phyloP scores from a whole-genome alignment of 2,888 invertebrate species.

The Eristalinus aeneus region DNA sequence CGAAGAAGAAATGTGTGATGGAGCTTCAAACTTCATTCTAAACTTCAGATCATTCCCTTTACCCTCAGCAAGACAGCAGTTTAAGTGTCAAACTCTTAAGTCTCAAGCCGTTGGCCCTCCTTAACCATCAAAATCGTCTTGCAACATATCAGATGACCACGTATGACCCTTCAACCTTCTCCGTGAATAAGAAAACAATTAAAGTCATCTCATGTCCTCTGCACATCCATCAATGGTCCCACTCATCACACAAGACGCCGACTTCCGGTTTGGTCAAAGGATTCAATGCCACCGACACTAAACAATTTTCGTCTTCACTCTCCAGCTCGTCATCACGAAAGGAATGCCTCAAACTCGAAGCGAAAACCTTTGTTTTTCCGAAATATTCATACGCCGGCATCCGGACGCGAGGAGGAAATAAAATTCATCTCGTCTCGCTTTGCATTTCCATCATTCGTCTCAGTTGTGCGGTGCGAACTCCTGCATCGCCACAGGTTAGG shows the following conservation, averaged over 20 bases:
- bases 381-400: conserved; percentile 41
- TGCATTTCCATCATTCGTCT: conserved; percentile 31
- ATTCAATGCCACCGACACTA: conserved; percentile 8
- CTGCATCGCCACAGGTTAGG: conserved; percentile 26
- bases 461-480: not conserved
- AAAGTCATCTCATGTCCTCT: not conserved
- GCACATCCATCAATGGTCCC: not conserved
- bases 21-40: no score
- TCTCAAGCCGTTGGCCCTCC: no score
- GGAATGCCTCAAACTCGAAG: not conserved
- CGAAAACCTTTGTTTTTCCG: not conserved
- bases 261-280: conserved; percentile 46
- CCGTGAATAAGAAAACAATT: no score
- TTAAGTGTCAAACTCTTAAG: no score
- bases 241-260: not conserved
- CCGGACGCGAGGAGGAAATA: conserved; percentile 36
- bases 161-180: not conserved
- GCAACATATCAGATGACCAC: not conserved
- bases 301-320: not conserved
- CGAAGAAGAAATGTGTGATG: no score
- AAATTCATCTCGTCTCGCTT: conserved; percentile 28
- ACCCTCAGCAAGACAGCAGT: no score
- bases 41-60: no score
- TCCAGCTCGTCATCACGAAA: not conserved
- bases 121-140: no score